Conservation (phyloP, 2,888 invertebrate species). For the Eupithecia centaureata region DNA sequence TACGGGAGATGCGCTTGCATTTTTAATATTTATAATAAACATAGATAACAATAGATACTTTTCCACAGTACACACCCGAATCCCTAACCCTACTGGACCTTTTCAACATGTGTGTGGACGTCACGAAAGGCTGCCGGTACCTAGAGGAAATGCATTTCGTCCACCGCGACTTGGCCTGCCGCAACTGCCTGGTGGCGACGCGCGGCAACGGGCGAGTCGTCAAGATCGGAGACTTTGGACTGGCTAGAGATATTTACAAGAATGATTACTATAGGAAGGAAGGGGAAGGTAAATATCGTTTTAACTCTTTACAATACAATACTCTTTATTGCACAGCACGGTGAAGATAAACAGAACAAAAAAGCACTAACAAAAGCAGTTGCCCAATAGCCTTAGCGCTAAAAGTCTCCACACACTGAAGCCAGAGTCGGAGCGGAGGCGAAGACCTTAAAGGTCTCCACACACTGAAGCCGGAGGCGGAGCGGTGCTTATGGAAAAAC, state of each 20-base stretch:
- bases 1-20: too few species aligned
- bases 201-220: conserved; percentile 89
- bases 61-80: conserved; percentile 83
- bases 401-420: too few species aligned
- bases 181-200: conserved; percentile 96
- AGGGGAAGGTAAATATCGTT: conserved; percentile 85
- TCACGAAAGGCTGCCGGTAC: conserved; percentile 97
- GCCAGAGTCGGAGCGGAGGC: too few species aligned
- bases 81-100: conserved; percentile 92
- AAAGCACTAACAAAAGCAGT: too few species aligned
- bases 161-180: conserved; percentile 97
- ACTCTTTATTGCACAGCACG: too few species aligned
- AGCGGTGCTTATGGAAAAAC: too few species aligned
- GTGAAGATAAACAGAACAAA: too few species aligned
- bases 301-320: background rate
- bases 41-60: background rate
- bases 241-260: conserved; percentile 98
- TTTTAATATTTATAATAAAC: too few species aligned
- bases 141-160: conserved; percentile 99
- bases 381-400: too few species aligned
- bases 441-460: too few species aligned
- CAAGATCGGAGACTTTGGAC: conserved; percentile 98
- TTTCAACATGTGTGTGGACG: conserved; percentile 96
- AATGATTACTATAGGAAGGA: conserved; percentile 99
- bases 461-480: too few species aligned